Base-by-base conservation (phyloP, 2,888 invertebrate species). In the Oeneis ivallda region DNA sequence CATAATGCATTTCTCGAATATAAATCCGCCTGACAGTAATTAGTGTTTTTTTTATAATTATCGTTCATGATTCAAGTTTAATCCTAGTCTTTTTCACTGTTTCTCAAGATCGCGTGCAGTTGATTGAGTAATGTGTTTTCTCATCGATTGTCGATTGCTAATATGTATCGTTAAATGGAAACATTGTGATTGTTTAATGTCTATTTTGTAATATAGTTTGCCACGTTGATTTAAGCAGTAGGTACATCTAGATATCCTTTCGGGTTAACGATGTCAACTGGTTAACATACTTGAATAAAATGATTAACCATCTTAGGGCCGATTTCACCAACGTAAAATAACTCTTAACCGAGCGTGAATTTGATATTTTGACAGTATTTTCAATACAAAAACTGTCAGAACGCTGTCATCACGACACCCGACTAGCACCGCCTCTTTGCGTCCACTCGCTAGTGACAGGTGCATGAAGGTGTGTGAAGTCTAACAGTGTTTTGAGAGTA, bases 61-160 rank as follows among this genome's bases (percentile, higher is more conserved):
- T 61, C 49, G 57, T 39, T 58, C 52, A 58, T 45, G 41, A 50
- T 64, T 56, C 49, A 53, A 54, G 64, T 64, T 59, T 60, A 43
- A 59, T 62, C 43, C 43, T 60, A 41, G 60, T 70, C 68, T 68
- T 65, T 67, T 63, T 65, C 50, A 63, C 47, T 68, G 57, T 70
- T 71, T 67, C 69, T 54, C 59, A 66, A 66, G 66, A 62, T 74
- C 64, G 73, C 72, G 70, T 74, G 73, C 66, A 11, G 61, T 53
- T 71, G 69, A 72, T 73, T 71, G 71, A 68, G 68, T 68, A 71
- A 73, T 66, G 53, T 58, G 60, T 61, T 70, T 69, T 71, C 68
- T 71, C 67, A 70, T 69, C 65, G 64, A 64, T 68, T 62, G 58
- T 64, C 60, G 64, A 73, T 74, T 68, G 65, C 63, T 64, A 68